Evolutionary conservation across 2,888 invertebrate genomes (phyloP).

Genomic region (Chaitophorus viminalis): DNA sequence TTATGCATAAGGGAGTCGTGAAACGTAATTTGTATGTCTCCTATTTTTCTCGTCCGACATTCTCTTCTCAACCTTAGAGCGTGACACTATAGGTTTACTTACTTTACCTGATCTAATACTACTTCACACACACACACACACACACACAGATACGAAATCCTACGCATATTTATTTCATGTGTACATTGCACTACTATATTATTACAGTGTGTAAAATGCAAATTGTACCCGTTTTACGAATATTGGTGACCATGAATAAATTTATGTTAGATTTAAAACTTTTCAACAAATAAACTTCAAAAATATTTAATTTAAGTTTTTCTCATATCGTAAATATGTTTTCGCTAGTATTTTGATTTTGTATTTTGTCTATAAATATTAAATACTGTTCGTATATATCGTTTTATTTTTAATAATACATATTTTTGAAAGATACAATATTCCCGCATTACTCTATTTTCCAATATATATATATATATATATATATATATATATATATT

Average conservation of each 20-base stretch:
- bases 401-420: no score
- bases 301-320: background rate
- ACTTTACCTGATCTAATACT: constrained; percentile 24
- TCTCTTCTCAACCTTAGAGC: background rate
- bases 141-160: background rate
- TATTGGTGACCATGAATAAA: background rate
- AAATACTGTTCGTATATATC: no score
- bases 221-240: background rate
- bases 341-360: no score
- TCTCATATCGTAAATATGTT: no score
- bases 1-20: constrained; percentile 60
- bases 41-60: constrained; percentile 25
- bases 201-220: background rate
- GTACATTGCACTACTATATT: background rate
- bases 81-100: constrained; percentile 12
- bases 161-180: background rate
- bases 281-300: background rate
- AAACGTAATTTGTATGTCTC: constrained; percentile 55
- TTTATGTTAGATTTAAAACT: background rate
- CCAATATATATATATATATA: no score
- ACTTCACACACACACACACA: background rate
- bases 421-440: no score
- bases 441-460: no score
- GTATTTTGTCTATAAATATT: no score
- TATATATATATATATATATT: no score